Conservation (phyloP, 2,113 vertebrate genomes). For the Mus pahari region DNA sequence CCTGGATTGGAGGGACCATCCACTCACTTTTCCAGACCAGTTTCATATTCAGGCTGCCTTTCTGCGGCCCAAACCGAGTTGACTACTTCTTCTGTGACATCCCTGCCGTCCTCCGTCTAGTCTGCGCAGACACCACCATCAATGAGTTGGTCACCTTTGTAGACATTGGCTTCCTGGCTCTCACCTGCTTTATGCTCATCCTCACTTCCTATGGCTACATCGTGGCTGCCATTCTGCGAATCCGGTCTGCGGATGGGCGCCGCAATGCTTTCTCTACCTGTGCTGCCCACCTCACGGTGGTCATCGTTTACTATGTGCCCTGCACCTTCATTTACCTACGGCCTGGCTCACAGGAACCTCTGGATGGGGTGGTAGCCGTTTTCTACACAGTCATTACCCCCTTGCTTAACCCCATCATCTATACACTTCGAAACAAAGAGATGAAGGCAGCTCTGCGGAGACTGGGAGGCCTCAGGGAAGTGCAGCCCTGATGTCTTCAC, state of each 20-base stretch:
- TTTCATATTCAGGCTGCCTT: slow-evolving; percentile 79
- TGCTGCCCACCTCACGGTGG: slow-evolving; percentile 77
- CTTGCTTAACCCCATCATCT: slow-evolving; percentile 80
- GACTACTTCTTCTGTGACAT: slow-evolving; percentile 84
- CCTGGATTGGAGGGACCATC: slow-evolving; percentile 80
- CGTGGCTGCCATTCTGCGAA: slow-evolving; percentile 72
- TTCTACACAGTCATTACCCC: slow-evolving; percentile 82
- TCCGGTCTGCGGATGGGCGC: slow-evolving; percentile 59
- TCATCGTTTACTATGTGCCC: slow-evolving; percentile 78
- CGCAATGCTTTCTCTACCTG: slow-evolving; percentile 81
- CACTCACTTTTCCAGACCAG: slow-evolving; percentile 83
- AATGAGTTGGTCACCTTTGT: slow-evolving; percentile 82
- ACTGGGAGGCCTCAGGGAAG: slow-evolving; percentile 25
- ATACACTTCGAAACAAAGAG: slow-evolving; percentile 80
- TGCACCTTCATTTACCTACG: slow-evolving; percentile 79
- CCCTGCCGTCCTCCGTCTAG: slow-evolving; percentile 79
- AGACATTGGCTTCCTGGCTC: slow-evolving; percentile 81
- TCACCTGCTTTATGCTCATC: slow-evolving; percentile 82
- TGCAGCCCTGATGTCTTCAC: neutral
- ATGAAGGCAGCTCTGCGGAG: slow-evolving; percentile 74
- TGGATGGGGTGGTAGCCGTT: slow-evolving; percentile 75
- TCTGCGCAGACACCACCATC: slow-evolving; percentile 78
- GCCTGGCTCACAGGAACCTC: slow-evolving; percentile 68
- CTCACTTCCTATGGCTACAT: slow-evolving; percentile 81
- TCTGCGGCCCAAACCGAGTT: slow-evolving; percentile 76